phyloP scores from a whole-genome alignment of 2,797 vertebrate species.

The Sphaeramia orbicularis region DNA sequence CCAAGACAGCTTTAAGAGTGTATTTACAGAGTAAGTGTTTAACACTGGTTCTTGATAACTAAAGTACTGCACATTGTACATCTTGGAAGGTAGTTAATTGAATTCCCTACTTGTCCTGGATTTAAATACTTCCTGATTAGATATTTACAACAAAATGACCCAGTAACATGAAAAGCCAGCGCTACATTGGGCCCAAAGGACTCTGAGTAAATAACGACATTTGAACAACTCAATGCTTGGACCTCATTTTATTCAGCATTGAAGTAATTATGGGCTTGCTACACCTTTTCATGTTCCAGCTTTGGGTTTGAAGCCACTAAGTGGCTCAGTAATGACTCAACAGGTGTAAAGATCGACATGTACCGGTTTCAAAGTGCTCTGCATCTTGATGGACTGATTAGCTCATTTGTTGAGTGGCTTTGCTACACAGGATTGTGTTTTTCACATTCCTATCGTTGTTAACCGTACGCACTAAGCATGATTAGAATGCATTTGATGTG shows the following conservation, averaged over 20 bases:
- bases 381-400: conserved; percentile 8
- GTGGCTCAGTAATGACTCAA: conserved; percentile 4
- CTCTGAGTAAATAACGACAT: neutral
- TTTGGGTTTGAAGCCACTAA: neutral
- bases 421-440: neutral
- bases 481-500: conserved; percentile 12
- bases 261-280: neutral
- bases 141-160: conserved; percentile 1
- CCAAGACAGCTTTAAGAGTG: conserved; percentile 10
- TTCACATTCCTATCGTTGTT: conserved; percentile 10
- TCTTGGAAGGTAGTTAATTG: conserved; percentile 28
- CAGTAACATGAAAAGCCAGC: neutral
- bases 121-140: conserved; percentile 16
- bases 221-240: neutral
- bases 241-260: neutral
- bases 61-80: neutral
- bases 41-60: conserved; percentile 4
- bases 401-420: conserved; percentile 5
- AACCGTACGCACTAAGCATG: conserved; percentile 1
- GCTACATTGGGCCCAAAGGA: neutral
- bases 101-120: conserved; percentile 25
- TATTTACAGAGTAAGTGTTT: conserved; percentile 17
- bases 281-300: neutral
- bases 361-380: neutral
- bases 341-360: conserved; percentile 26